A percentile compares a stretch with the other conserved stretches of the same genome.
These are phyloP conservation scores for Galeopsomyia nigrocyanea DNA, from an alignment of 2,888 invertebrate species.

Conservation along the genomic window DNA sequence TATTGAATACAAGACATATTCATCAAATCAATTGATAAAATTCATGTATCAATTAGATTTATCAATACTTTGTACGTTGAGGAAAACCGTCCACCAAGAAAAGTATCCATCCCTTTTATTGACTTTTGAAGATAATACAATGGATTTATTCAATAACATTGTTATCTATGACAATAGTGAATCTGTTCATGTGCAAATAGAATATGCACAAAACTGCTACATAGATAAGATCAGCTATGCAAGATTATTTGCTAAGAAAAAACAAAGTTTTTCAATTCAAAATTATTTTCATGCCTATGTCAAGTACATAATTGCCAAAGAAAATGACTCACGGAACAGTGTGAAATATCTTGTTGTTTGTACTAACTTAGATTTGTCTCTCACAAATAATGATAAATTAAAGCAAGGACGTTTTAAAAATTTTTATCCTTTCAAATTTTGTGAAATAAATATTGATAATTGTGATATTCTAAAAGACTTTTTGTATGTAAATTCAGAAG, in stretches of 20 bases:
- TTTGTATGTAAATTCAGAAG: conserved; percentile 5
- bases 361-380: conserved; percentile 53
- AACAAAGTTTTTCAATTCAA: conserved; percentile 51
- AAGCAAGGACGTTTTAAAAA: conserved; percentile 42
- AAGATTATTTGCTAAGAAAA: conserved; percentile 52
- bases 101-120: conserved; percentile 56
- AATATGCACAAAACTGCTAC: conserved; percentile 52
- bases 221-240: conserved; percentile 50
- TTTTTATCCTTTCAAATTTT: conserved; percentile 37
- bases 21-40: conserved; percentile 52
- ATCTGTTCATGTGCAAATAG: conserved; percentile 53
- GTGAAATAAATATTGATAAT: conserved; percentile 4
- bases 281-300: conserved; percentile 54
- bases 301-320: conserved; percentile 46
- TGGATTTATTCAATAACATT: conserved; percentile 45
- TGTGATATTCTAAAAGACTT: conserved; percentile 29
- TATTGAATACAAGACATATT: conserved; percentile 27
- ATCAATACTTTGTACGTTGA: conserved; percentile 53
- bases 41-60: conserved; percentile 56
- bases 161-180: conserved; percentile 51
- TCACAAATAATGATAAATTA: conserved; percentile 51
- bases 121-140: conserved; percentile 52
- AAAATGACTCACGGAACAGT: conserved; percentile 45
- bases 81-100: conserved; percentile 51
- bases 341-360: conserved; percentile 54